Percentiles rank a stretch among this genome's conserved stretches.
Evolutionary conservation across 2,113 vertebrate species (phyloP).

Genomic region (Hyaena hyaena): DNA sequence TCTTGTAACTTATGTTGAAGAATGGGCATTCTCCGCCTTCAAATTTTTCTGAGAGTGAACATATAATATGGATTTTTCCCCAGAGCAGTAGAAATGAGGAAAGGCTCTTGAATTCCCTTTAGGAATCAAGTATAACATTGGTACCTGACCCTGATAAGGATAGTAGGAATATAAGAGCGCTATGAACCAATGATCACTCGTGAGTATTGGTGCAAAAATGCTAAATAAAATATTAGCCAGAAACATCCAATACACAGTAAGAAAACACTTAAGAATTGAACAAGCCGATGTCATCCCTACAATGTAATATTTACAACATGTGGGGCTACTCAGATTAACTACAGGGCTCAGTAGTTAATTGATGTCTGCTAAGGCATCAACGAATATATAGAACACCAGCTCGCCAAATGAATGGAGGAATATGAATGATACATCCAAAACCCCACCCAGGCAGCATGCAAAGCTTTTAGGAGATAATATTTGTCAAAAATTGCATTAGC

Average conservation of each 20-base stretch:
- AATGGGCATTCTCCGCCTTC: not conserved
- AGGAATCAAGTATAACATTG: not conserved
- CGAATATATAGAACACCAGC: not conserved
- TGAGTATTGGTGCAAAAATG: not conserved
- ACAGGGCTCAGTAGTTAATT: not conserved
- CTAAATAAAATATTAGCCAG: not conserved
- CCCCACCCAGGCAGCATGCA: not conserved
- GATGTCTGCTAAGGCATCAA: not conserved
- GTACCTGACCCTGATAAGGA: not conserved
- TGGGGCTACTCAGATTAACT: not conserved
- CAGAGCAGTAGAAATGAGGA: not conserved
- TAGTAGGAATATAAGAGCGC: not conserved
- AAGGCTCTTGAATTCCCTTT: not conserved
- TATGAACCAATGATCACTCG: too few relatives aligned
- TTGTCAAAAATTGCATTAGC: not conserved
- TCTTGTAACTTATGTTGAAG: not conserved
- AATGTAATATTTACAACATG: not conserved
- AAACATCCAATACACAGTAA: not conserved
- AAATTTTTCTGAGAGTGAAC: not conserved
- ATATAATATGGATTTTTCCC: not conserved
- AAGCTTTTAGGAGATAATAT: not conserved
- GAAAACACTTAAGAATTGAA: not conserved
- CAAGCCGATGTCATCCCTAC: not conserved
- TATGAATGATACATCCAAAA: not conserved
- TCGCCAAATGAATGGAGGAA: not conserved